Evolutionary conservation across 1,140 invertebrate genomes (phyloP).

Genomic region (Habropoda laboriosa): DNA sequence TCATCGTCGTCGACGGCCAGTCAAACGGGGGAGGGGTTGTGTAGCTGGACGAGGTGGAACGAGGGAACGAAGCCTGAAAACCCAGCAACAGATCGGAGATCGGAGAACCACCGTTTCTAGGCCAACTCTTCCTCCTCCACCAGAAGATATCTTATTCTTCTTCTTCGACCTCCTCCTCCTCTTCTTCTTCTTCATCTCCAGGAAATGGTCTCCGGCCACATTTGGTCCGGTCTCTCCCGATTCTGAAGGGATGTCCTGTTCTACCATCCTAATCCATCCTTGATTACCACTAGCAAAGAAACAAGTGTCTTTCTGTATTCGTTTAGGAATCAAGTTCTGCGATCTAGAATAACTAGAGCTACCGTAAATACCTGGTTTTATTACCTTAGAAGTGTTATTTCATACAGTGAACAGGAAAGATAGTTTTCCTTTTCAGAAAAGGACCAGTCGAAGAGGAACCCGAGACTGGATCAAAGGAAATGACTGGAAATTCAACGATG

Average conservation of each 20-base stretch:
- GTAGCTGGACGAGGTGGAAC: background rate
- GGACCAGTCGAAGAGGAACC: background rate
- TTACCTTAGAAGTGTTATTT: background rate
- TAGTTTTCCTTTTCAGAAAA: background rate
- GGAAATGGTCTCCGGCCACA: slow-evolving; percentile 14
- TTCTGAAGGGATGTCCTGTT: background rate
- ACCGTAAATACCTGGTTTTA: too few relatives aligned
- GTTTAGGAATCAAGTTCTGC: background rate
- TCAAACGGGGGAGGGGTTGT: slow-evolving; percentile 35
- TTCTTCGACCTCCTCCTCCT: slow-evolving; percentile 37
- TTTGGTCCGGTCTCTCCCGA: background rate
- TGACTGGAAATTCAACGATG: background rate
- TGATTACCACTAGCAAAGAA: too few relatives aligned
- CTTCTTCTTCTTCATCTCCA: slow-evolving; percentile 26
- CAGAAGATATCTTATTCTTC: slow-evolving; percentile 15
- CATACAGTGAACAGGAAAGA: background rate
- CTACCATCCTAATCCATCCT: background rate
- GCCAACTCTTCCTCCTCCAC: slow-evolving; percentile 68
- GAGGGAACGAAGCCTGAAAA: slow-evolving; percentile 56
- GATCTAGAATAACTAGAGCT: background rate
- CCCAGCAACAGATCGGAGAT: slow-evolving; percentile 56
- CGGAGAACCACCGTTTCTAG: slow-evolving; percentile 71
- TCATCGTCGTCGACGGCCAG: slow-evolving; percentile 56
- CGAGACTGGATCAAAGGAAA: background rate
- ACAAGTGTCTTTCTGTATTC: background rate